Base-by-base conservation (phyloP, 64 coral and sea anemone species). In the Montipora sp. region DNA sequence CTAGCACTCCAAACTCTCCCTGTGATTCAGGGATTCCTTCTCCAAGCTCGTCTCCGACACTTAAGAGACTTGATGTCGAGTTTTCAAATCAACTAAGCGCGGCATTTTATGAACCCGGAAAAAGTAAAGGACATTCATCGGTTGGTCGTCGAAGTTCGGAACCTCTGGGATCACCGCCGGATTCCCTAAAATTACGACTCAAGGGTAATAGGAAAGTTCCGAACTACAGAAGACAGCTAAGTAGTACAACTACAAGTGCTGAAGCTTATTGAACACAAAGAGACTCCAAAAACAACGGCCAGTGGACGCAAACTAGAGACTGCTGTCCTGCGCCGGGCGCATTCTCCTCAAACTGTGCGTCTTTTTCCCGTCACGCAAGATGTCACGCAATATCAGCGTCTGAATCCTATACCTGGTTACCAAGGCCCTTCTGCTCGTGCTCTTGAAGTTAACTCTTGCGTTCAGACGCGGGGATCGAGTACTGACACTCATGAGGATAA, bases 211-310 rank as follows among this genome's bases (percentile, higher is more conserved):
- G 93, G 89, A 98, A 94, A 65, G 73, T 75, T 15, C 83, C 95
- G 3, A 89, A 87, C 15, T 91, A 59, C 79, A 95, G 85, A 20
- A 79, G 95, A 75, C 95, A 96, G 58, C 77, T 99, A 14, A 96
- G 91, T 76, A 99, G 94, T 20, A 99, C 94, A 74, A 99, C 98
- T 36, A 96, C 98, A 47, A 99, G 98, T 77, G 98, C 98, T 9
- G 98, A 99, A 60, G n/a, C 87, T 99, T 53, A 99, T 99, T 18
- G 98, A 99, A 92, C 98, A 99, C 51, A 96, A 94, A 50, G 89
- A 89, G 24, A 49, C 92, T 3, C 82, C 66, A 50, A 98, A 94
- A 59, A 98, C 95, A 55, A 98, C 94, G 58, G 78, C 92, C 48
- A 96, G 89, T 80, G 94, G 94, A 43, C 90, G 87, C 51, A 95